Conservation (phyloP, 2,113 vertebrate genomes). For the Corythaeola cristata region DNA sequence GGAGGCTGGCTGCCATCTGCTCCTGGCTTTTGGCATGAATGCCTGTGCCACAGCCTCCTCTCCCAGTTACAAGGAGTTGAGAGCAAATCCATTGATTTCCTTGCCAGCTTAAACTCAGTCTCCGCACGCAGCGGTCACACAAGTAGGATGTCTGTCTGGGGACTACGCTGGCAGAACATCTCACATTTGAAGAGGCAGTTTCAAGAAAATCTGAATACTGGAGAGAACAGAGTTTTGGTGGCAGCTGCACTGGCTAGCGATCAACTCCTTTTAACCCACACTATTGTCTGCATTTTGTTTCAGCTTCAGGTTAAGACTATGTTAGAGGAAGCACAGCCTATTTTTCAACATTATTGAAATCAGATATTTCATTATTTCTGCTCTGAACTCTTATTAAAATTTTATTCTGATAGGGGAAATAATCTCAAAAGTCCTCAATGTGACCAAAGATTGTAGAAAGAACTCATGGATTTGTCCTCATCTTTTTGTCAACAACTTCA, state of each 20-base stretch:
- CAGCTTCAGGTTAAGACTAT: not conserved
- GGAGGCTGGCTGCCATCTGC: not conserved
- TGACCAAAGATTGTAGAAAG: not conserved
- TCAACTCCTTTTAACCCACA: not conserved
- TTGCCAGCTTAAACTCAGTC: rapidly evolving
- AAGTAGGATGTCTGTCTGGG: no score
- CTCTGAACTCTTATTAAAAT: not conserved
- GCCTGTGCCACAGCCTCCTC: rapidly evolving
- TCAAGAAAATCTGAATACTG: not conserved
- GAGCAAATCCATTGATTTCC: not conserved
- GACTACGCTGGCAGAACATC: rapidly evolving
- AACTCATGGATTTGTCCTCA: not conserved
- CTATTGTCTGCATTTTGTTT: not conserved
- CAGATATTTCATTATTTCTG: not conserved
- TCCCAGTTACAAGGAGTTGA: not conserved
- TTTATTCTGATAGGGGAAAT: not conserved
- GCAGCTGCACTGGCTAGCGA: rapidly evolving
- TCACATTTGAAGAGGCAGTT: not conserved
- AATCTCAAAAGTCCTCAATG: not conserved
- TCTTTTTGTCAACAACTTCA: not conserved
- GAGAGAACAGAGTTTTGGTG: not conserved
- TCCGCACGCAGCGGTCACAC: rapidly evolving
- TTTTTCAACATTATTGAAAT: not conserved
- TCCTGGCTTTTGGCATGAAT: not conserved
- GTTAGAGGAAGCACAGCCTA: not conserved